A percentile compares a stretch with the other conserved stretches of the same genome.
These are phyloP conservation scores for Staurois parvus DNA, from an alignment of 2,797 vertebrate genomes.

Conservation along the genomic window DNA sequence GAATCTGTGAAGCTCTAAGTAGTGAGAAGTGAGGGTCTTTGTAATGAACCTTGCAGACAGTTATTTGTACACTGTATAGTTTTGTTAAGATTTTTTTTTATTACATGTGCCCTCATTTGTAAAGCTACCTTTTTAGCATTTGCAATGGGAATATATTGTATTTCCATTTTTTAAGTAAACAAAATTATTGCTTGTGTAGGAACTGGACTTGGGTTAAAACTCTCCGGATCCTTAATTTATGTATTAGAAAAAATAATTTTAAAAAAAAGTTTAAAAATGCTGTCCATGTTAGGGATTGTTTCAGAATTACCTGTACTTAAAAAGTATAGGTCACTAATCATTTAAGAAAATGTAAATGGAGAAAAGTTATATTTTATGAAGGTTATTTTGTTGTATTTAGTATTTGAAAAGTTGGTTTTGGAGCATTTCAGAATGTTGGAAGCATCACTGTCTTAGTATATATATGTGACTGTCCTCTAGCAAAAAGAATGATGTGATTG, in stretches of 20 bases:
- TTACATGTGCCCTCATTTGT: constrained; percentile 90
- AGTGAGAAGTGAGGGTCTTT: constrained; percentile 87
- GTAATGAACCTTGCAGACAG: constrained; percentile 89
- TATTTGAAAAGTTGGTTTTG: constrained; percentile 90
- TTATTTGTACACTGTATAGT: constrained; percentile 99
- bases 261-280: constrained; percentile 70
- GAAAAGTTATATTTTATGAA: constrained; percentile 95
- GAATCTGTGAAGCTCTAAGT: constrained; percentile 88
- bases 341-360: constrained; percentile 90
- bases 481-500: constrained; percentile 81
- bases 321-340: constrained; percentile 84
- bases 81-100: constrained; percentile 85
- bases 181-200: constrained; percentile 85
- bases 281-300: constrained; percentile 85
- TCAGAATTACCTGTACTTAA: constrained; percentile 86
- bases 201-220: constrained; percentile 96
- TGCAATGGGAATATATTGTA: constrained; percentile 83
- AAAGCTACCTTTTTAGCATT: constrained; percentile 90
- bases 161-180: constrained; percentile 87
- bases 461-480: constrained; percentile 92
- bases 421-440: constrained; percentile 93
- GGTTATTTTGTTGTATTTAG: constrained; percentile 95
- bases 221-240: constrained; percentile 92
- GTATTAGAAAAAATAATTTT: constrained; percentile 75
- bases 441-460: constrained; percentile 90